These are phyloP conservation scores for Glyptemys insculpta DNA, from an alignment of 2,797 vertebrate genomes.

Conservation along the genomic window DNA sequence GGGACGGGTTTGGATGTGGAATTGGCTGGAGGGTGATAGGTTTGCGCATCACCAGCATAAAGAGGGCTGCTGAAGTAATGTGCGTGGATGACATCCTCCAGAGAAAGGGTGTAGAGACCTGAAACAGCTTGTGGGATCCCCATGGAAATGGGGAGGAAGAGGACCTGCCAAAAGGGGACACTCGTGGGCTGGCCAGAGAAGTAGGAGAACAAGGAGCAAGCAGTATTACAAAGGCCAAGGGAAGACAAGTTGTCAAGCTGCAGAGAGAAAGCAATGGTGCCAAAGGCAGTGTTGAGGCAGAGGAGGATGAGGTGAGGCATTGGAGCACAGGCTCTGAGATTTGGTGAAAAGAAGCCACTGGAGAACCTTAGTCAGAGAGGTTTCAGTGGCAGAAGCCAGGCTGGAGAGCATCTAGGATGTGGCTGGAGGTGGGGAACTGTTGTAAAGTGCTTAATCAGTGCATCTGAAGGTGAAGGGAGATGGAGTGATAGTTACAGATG, in stretches of 20 bases:
- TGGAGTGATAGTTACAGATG: not conserved
- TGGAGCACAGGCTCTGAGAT: no score
- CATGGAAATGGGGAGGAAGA: conserved; percentile 36
- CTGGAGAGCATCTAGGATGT: no score
- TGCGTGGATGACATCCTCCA: conserved; percentile 70
- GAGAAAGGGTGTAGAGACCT: conserved; percentile 72
- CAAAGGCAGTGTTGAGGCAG: accelerated
- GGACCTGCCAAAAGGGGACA: conserved; percentile 10
- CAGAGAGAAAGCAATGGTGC: not conserved
- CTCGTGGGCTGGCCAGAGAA: conserved; percentile 12
- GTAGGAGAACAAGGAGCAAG: not conserved
- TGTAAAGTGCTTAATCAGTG: no score
- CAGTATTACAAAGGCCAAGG: not conserved
- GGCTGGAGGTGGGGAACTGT: not conserved
- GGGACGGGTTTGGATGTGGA: conserved; percentile 73
- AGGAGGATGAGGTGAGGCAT: not conserved
- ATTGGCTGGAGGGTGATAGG: conserved; percentile 54
- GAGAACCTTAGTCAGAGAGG: no score
- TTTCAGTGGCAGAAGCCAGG: not conserved
- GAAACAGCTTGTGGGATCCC: conserved; percentile 74
- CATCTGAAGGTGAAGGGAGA: not conserved
- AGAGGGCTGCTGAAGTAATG: conserved; percentile 69
- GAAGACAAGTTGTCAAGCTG: not conserved
- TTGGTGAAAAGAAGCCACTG: no score
- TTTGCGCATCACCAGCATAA: conserved; percentile 63